Percentiles rank a stretch among this genome's conserved stretches.
Evolutionary conservation across 2,888 invertebrate species (phyloP).

Genomic region (Arrhopalites spinosus): DNA sequence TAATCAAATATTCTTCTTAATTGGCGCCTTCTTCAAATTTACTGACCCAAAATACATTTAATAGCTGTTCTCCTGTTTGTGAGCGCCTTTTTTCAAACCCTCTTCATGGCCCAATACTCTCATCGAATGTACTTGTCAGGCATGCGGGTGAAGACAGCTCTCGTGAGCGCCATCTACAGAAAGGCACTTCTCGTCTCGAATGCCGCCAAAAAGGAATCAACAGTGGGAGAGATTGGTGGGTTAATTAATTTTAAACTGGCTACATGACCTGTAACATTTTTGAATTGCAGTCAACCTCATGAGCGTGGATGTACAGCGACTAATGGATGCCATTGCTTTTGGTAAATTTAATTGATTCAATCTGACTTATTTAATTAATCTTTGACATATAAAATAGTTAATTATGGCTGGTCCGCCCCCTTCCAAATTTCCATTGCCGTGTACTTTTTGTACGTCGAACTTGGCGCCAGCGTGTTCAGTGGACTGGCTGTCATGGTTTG

Average conservation of each 20-base stretch:
- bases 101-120: constrained; percentile 78
- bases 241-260: no score
- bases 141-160: constrained; percentile 83
- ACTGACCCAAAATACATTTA: no score
- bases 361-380: no score
- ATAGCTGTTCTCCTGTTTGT: constrained; percentile 71
- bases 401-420: constrained; percentile 69
- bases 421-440: constrained; percentile 83
- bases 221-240: constrained; percentile 82
- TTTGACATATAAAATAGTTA: neutral
- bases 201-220: constrained; percentile 62
- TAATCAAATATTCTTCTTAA: no score
- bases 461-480: constrained; percentile 79
- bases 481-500: constrained; percentile 95
- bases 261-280: neutral
- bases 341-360: neutral
- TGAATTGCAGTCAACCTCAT: constrained; percentile 71
- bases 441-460: constrained; percentile 79
- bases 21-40: no score
- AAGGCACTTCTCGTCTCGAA: constrained; percentile 64
- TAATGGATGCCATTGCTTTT: constrained; percentile 73
- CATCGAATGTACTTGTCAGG: constrained; percentile 89
- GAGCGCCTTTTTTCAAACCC: constrained; percentile 71
- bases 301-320: constrained; percentile 88
- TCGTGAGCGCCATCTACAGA: constrained; percentile 87